Evolutionary conservation across 2,113 vertebrate species (phyloP).

Genomic region (Tretioscincus oriximinensis): DNA sequence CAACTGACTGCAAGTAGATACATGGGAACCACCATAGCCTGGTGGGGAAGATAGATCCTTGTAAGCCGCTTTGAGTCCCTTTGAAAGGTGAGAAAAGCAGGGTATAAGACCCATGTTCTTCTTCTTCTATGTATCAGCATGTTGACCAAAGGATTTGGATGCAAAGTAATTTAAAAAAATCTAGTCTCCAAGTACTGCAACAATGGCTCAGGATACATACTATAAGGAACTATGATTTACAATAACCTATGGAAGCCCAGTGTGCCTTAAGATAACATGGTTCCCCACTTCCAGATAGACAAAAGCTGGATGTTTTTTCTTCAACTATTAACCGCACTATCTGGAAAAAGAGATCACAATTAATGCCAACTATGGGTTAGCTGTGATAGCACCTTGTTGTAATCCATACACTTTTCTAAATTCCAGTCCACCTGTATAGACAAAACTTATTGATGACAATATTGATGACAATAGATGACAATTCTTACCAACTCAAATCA

Average conservation of each 20-base stretch:
- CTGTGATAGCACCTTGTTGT: too few species aligned
- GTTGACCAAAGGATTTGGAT: not conserved
- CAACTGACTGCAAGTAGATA: too few species aligned
- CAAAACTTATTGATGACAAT: not conserved
- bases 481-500: too few species aligned
- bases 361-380: not conserved
- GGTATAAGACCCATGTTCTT: too few species aligned
- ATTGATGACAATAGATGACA: not conserved
- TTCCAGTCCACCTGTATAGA: too few species aligned
- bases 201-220: not conserved
- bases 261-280: not conserved
- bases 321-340: not conserved
- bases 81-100: too few species aligned
- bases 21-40: too few species aligned
- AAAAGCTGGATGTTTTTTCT: not conserved
- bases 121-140: not conserved
- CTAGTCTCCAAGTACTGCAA: not conserved
- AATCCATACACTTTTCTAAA: too few species aligned
- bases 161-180: not conserved
- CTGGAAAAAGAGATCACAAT: not conserved
- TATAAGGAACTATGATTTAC: not conserved
- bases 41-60: too few species aligned
- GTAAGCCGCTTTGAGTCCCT: too few species aligned
- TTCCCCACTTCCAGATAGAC: not conserved
- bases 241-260: not conserved